Percentiles rank a stretch among this genome's conserved stretches.
phyloP scores from a whole-genome alignment of 1,140 invertebrate species.

The Tetranychus urticae region DNA sequence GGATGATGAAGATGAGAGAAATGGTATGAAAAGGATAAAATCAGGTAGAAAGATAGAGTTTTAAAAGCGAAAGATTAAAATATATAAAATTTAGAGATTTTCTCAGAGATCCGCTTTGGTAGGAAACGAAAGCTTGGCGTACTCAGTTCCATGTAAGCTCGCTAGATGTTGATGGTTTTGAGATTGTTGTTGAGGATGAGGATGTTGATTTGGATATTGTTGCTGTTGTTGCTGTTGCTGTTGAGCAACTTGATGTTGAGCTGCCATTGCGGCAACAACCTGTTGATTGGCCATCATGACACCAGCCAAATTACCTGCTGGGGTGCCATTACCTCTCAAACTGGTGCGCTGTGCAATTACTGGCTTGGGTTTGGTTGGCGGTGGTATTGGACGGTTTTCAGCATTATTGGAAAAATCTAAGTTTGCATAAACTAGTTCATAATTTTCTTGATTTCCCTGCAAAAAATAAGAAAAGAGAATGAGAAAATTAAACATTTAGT shows the following conservation, averaged over 20 bases:
- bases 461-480: background rate
- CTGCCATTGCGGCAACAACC: no score
- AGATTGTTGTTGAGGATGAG: no score
- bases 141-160: background rate
- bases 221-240: no score
- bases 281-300: no score
- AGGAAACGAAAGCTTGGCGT: background rate
- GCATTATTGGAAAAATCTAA: background rate
- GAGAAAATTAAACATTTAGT: no score
- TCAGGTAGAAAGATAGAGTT: no score
- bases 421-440: constrained; percentile 6
- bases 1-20: no score
- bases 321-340: background rate
- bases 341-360: background rate
- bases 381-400: background rate
- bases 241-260: no score
- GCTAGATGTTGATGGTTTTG: no score
- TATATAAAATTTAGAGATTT: background rate
- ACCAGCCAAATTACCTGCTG: no score
- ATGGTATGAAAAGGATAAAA: no score
- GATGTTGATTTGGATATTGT: no score
- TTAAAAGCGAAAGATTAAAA: background rate
- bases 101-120: background rate
- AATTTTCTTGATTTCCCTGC: background rate
- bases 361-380: background rate